Evolutionary conservation across 2,797 vertebrate genomes (phyloP).

Genomic region (Carapus acus): DNA sequence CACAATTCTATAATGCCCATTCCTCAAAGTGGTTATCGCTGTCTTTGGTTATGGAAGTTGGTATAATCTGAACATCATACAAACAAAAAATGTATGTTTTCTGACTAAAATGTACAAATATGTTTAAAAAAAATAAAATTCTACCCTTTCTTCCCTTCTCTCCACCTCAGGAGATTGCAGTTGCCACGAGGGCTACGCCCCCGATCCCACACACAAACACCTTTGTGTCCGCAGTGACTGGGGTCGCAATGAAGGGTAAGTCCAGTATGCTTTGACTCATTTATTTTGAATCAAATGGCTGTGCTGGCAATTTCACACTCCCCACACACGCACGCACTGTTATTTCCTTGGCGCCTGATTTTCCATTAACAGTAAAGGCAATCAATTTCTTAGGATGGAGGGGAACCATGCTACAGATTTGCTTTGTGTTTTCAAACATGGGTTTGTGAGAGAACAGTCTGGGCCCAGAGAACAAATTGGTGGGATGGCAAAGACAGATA

Average conservation of each 20-base stretch:
- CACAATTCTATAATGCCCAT: too few species aligned
- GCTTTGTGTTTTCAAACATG: constrained; percentile 9
- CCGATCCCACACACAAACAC: constrained; percentile 87
- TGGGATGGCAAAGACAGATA: constrained; percentile 11
- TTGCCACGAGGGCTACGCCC: constrained; percentile 92
- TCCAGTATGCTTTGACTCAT: constrained; percentile 16
- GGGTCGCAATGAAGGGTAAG: constrained; percentile 97
- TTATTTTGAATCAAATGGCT: constrained; percentile 1
- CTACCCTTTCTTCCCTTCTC: constrained; percentile 21
- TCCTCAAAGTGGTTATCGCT: too few species aligned
- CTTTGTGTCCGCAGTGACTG: constrained; percentile 93
- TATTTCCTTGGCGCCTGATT: not conserved
- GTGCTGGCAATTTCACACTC: not conserved
- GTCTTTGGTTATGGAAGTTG: too few species aligned
- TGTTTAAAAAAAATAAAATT: constrained; percentile 51
- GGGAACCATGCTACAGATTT: constrained; percentile 10
- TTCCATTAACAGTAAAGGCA: not conserved
- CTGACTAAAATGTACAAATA: too few species aligned
- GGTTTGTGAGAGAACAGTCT: constrained; percentile 1
- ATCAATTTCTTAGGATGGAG: not conserved
- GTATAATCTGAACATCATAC: too few species aligned
- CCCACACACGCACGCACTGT: not conserved
- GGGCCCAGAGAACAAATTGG: constrained; percentile 4
- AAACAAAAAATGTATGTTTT: too few species aligned
- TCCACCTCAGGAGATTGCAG: constrained; percentile 89